phyloP scores from a whole-genome alignment of 2,888 invertebrate genomes.

The Physocephala rufipes region DNA sequence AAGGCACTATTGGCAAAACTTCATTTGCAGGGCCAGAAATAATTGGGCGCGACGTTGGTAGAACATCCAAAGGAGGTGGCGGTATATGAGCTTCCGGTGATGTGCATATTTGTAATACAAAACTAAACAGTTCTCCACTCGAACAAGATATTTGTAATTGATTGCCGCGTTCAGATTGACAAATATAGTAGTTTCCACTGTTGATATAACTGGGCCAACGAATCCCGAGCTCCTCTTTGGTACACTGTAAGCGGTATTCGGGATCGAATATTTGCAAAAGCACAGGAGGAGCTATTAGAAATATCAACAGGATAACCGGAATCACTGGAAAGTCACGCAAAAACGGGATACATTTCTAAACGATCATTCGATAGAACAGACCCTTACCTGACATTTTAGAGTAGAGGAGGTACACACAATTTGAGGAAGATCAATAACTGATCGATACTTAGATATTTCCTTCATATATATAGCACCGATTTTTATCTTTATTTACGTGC shows the following conservation, averaged over 20 bases:
- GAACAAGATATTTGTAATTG: slow-evolving; percentile 54
- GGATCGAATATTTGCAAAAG: slow-evolving; percentile 19
- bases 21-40: slow-evolving; percentile 37
- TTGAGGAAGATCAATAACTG: slow-evolving; percentile 56
- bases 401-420: slow-evolving; percentile 41
- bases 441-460: slow-evolving; percentile 41
- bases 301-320: slow-evolving; percentile 50
- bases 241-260: slow-evolving; percentile 55
- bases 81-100: slow-evolving; percentile 55
- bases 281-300: slow-evolving; percentile 46
- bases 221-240: slow-evolving; percentile 55
- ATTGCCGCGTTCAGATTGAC: slow-evolving; percentile 51
- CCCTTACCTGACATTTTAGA: slow-evolving; percentile 58
- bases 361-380: background rate
- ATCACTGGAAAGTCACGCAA: slow-evolving; percentile 44
- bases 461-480: slow-evolving; percentile 55
- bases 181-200: slow-evolving; percentile 57
- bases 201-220: slow-evolving; percentile 63
- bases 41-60: slow-evolving; percentile 54
- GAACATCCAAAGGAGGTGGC: slow-evolving; percentile 52
- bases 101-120: slow-evolving; percentile 59
- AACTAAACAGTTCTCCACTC: slow-evolving; percentile 59
- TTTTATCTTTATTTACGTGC: slow-evolving; percentile 33
- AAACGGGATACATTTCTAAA: slow-evolving; percentile 1
- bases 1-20: background rate